Percentiles rank a stretch among this genome's conserved stretches.
Evolutionary conservation across 1,140 invertebrate genomes (phyloP).

Genomic region (Conus betulinus): DNA sequence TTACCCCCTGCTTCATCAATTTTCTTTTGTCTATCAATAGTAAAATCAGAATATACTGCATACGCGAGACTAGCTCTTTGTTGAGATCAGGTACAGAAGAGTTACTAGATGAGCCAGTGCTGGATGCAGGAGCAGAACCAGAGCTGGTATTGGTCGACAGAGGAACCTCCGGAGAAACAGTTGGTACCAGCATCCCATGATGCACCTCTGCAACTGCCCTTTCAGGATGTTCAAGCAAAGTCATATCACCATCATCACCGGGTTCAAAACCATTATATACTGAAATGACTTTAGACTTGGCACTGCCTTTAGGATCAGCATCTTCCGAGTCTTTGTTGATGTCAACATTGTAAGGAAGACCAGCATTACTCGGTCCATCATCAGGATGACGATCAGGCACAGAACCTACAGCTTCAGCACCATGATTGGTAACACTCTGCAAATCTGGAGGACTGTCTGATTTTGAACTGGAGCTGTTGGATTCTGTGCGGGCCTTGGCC

Average conservation of each 20-base stretch:
- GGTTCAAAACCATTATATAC: neutral
- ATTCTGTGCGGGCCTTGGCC: slow-evolving; percentile 45
- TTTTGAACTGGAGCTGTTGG: slow-evolving; percentile 31
- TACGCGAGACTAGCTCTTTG: slow-evolving; percentile 64
- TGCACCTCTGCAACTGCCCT: neutral
- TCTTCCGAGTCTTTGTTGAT: neutral
- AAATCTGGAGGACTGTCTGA: slow-evolving; percentile 42
- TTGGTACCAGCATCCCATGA: neutral
- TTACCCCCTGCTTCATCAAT: slow-evolving; percentile 45
- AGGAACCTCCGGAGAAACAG: neutral
- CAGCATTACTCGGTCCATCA: neutral
- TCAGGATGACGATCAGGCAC: neutral
- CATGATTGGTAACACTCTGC: neutral
- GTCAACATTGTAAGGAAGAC: neutral
- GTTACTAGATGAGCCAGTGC: slow-evolving; percentile 51
- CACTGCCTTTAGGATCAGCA: neutral
- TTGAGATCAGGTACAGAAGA: slow-evolving; percentile 57
- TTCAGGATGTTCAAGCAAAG: neutral
- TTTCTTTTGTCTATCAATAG: slow-evolving; percentile 64
- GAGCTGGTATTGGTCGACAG: slow-evolving; percentile 2
- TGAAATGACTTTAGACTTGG: slow-evolving; percentile 17
- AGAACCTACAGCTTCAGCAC: neutral
- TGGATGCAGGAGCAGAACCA: slow-evolving; percentile 6
- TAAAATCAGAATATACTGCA: slow-evolving; percentile 67
- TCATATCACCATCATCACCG: neutral